Percentiles rank a stretch among this genome's conserved stretches.
Conservation (phyloP, 1,140 invertebrate genomes). For the Melanaphis sacchari region DNA sequence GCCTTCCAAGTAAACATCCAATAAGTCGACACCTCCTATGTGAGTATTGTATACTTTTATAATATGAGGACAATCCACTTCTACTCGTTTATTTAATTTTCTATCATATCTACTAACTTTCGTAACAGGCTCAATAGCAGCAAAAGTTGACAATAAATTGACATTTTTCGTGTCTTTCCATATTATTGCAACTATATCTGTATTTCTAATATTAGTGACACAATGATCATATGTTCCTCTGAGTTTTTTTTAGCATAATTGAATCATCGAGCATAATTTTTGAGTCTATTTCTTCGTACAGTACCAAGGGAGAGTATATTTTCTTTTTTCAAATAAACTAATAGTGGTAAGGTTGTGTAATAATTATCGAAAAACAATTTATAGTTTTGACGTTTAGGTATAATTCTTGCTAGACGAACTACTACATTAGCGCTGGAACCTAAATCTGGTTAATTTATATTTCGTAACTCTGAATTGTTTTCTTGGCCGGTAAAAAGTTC, state of each 20-base stretch:
- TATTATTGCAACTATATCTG: background rate
- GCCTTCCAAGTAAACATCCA: conserved; percentile 63
- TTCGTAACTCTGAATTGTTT: background rate
- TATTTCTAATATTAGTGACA: background rate
- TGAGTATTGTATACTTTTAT: conserved; percentile 60
- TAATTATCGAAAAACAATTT: conserved; percentile 24
- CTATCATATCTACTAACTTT: background rate
- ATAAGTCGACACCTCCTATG: conserved; percentile 63
- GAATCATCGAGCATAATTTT: background rate
- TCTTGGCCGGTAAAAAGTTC: conserved; percentile 37
- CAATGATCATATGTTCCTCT: background rate
- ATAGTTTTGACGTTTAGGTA: background rate
- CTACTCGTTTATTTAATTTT: background rate
- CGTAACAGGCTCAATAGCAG: background rate
- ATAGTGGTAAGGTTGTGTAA: conserved; percentile 19
- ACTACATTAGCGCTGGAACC: background rate
- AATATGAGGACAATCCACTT: conserved; percentile 60
- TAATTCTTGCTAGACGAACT: conserved; percentile 22
- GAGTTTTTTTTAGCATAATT: background rate
- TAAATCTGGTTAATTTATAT: background rate
- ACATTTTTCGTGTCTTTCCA: conserved; percentile 10
- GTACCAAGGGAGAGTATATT: background rate
- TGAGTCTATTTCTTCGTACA: background rate
- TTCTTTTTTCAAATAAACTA: conserved; percentile 23
- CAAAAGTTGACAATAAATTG: conserved; percentile 23